Base-by-base conservation (phyloP, 2,888 invertebrate species). In the Hydrotaea diabolus region DNA sequence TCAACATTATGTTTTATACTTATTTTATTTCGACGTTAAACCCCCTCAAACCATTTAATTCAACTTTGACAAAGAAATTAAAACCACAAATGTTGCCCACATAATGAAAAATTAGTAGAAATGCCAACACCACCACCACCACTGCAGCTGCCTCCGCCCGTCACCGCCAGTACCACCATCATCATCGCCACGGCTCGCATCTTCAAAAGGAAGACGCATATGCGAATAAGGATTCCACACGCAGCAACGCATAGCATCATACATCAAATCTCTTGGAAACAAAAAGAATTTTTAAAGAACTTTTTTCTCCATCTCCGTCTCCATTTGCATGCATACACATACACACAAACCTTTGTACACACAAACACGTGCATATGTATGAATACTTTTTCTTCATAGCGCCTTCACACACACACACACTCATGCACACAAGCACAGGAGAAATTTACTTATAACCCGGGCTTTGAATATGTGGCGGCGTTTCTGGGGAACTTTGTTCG, bases 61-160 rank as follows among this genome's bases (percentile, higher is more conserved):
- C 36, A 82, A 79, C 76, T 85, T 82, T 80, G 83, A 76, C 75
- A 83, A 88, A 89, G 86, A 87, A 90, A 90, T 90, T 89, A 90
- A 90, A 90, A 90, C 90, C 90, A 87, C 90, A 90, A 90, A 90
- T 90, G 90, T 90, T 90, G 88, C 89, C 88, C 89, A 87, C 88
- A 89, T 89, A 88, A 89, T 89, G 89, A 88, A 88, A 90, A 90
- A 90, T 90, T 90, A 90, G 89, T 89, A 89, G 85, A 87, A 86
- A 76, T 80, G 79, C 81, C 55, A 86, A 83, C 86, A 81, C 82
- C 57, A 43, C 64, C 80, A 75, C 49, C 71, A 13, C 81, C 57
- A 43, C 64, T 79, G 72, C 49, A 57, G 1, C 49, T 13, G 21
- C 66, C 36, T 21, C 31, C 2, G 31, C 31, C n/a, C 31, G 7